Percentiles rank a stretch among this genome's conserved stretches.
phyloP scores from a whole-genome alignment of 2,113 vertebrate genomes.

The Aphyosemion australe region DNA sequence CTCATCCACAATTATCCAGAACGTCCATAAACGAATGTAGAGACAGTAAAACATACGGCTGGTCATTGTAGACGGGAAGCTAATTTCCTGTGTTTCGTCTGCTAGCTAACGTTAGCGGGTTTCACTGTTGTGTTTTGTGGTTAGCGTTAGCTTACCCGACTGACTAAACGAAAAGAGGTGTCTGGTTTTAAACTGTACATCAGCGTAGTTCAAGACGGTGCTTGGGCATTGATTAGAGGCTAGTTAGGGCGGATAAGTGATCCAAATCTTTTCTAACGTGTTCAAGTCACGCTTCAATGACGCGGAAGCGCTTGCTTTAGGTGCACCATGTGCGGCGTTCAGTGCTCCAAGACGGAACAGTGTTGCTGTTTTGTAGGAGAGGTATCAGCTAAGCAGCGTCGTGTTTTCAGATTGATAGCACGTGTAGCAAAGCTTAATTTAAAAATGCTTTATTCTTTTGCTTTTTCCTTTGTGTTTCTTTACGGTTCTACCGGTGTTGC shows the following conservation, averaged over 20 bases:
- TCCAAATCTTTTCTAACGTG: fast-evolving
- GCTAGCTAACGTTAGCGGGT: conserved; percentile 64
- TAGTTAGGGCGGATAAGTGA: neutral
- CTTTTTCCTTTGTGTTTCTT: too few species aligned
- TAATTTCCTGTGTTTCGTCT: conserved; percentile 51
- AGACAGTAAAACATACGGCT: neutral
- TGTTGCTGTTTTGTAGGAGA: neutral
- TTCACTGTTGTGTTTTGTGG: conserved; percentile 11
- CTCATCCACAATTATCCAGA: neutral
- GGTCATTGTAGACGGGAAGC: conserved; percentile 22
- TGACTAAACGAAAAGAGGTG: neutral
- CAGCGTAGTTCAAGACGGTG: fast-evolving
- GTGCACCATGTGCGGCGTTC: conserved; percentile 39
- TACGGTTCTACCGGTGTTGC: too few species aligned
- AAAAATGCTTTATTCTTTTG: too few species aligned
- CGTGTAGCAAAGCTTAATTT: too few species aligned
- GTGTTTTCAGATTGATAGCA: too few species aligned
- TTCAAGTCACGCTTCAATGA: conserved; percentile 22
- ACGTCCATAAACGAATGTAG: neutral
- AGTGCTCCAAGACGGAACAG: too few species aligned
- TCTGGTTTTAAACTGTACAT: neutral
- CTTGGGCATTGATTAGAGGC: too few species aligned
- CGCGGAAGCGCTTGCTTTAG: neutral
- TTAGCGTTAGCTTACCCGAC: conserved; percentile 37
- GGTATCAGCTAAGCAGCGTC: neutral